These are phyloP conservation scores for Melieria picta DNA, from an alignment of 2,888 invertebrate species.

Conservation along the genomic window DNA sequence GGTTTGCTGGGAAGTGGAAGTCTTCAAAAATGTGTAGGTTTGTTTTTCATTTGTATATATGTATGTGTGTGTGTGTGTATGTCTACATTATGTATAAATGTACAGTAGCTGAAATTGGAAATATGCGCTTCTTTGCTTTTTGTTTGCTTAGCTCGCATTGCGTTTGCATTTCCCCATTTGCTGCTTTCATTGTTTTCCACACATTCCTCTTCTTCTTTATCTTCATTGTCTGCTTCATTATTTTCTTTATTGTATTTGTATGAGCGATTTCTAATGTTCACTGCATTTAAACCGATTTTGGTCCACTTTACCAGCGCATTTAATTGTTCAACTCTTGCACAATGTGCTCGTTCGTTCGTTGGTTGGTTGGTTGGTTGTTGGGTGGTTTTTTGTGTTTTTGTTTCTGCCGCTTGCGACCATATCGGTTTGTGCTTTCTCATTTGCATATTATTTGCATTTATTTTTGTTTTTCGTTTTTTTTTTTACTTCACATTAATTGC, in stretches of 20 bases:
- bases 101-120: not conserved
- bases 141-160: too few relatives aligned
- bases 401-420: conserved; percentile 17
- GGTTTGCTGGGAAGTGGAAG: too few relatives aligned
- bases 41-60: too few relatives aligned
- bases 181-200: too few relatives aligned
- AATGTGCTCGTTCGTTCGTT: conserved; percentile 29
- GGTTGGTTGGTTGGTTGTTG: too few relatives aligned
- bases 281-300: conserved; percentile 56
- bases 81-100: conserved; percentile 10
- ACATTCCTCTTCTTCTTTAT: too few relatives aligned
- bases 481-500: not conserved
- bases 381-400: not conserved
- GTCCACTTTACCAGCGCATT: conserved; percentile 64
- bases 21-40: too few relatives aligned
- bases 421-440: conserved; percentile 46
- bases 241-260: too few relatives aligned
- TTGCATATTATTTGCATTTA: conserved; percentile 25
- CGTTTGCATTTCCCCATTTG: too few relatives aligned
- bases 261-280: not conserved
- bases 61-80: not conserved
- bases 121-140: too few relatives aligned
- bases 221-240: too few relatives aligned
- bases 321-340: conserved; percentile 38
- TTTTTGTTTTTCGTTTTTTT: conserved; percentile 27